Evolutionary conservation across 2,888 invertebrate genomes (phyloP).

Genomic region (Eupeodes latifasciatus): DNA sequence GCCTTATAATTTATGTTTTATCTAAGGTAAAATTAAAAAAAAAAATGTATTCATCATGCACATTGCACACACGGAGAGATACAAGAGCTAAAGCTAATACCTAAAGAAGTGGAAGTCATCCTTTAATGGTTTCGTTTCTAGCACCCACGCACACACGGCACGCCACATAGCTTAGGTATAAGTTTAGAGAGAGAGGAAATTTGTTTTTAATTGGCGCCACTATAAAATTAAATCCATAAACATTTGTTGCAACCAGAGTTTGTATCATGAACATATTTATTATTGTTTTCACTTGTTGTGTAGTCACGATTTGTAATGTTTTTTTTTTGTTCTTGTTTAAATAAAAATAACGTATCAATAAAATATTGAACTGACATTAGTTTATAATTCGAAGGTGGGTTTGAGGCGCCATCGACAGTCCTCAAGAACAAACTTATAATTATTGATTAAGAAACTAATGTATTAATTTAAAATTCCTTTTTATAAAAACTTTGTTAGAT

Average conservation of each 20-base stretch:
- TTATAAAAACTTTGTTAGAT: too few species aligned
- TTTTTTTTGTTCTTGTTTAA: background rate
- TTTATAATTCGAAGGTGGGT: background rate
- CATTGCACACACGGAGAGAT: too few species aligned
- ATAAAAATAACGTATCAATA: background rate
- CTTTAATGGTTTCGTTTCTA: conserved; percentile 21
- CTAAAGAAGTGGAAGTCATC: conserved; percentile 13
- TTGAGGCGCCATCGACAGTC: background rate
- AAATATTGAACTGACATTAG: background rate
- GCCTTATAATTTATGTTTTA: conserved; percentile 46
- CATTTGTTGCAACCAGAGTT: conserved; percentile 15
- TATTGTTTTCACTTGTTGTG: conserved; percentile 19
- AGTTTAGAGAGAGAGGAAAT: conserved; percentile 2
- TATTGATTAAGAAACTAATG: too few species aligned
- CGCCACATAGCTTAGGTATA: background rate
- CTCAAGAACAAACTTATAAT: too few species aligned
- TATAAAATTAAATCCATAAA: conserved; percentile 60
- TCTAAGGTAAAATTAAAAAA: background rate
- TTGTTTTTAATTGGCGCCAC: conserved; percentile 67
- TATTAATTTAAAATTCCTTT: too few species aligned
- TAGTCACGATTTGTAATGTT: conserved; percentile 6
- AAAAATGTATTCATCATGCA: background rate
- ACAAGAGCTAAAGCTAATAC: too few species aligned
- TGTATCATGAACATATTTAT: conserved; percentile 37
- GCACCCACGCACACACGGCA: background rate